These are phyloP conservation scores for Azorinus chamasolen DNA, from an alignment of 2,888 invertebrate species.

Conservation along the genomic window DNA sequence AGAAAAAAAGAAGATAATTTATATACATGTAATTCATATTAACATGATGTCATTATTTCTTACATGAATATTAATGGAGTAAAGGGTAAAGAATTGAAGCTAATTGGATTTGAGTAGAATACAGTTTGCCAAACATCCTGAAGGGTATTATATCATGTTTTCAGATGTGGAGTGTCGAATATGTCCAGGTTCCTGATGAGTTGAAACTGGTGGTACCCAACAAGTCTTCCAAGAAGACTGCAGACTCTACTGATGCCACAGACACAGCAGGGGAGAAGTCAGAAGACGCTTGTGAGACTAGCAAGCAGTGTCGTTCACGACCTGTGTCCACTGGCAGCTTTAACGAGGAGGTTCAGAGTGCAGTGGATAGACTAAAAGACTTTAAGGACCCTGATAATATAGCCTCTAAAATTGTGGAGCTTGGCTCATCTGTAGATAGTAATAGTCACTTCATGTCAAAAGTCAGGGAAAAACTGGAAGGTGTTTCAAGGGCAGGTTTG, in stretches of 20 bases:
- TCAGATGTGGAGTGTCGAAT: conserved; percentile 99
- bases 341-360: conserved; percentile 74
- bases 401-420: conserved; percentile 75
- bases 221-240: conserved; percentile 23
- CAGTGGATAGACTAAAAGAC: conserved; percentile 77
- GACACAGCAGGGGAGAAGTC: conserved; percentile 43
- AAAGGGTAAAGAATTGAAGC: too few relatives aligned
- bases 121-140: background rate
- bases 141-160: conserved; percentile 22
- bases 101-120: background rate
- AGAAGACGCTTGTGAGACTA: conserved; percentile 39
- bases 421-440: conserved; percentile 84
- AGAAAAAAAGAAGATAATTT: too few relatives aligned
- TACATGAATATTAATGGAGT: too few relatives aligned
- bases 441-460: conserved; percentile 77
- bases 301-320: conserved; percentile 37
- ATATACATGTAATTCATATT: too few relatives aligned
- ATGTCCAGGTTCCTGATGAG: conserved; percentile 93
- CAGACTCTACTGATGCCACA: conserved; percentile 21
- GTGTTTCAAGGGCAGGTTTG: conserved; percentile 46
- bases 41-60: too few relatives aligned
- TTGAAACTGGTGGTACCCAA: conserved; percentile 43
- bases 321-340: conserved; percentile 73
- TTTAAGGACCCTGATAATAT: conserved; percentile 83
- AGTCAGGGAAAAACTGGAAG: conserved; percentile 58